Conservation (phyloP, 2,797 vertebrate genomes). For the Anas flavirostris region DNA sequence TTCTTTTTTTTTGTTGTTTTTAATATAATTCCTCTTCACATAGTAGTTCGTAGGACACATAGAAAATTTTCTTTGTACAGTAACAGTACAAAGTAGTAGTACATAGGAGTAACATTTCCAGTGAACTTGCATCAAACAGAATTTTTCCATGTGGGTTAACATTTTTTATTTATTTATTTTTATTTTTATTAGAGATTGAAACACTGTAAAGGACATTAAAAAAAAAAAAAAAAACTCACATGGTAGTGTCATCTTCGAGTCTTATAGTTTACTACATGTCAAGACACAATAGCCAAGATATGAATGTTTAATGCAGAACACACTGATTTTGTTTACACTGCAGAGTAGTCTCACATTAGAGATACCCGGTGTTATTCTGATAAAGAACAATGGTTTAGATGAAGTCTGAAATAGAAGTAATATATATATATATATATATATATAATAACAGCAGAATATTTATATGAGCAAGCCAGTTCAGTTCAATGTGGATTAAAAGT, state of each 20-base stretch:
- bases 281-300: neutral
- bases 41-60: neutral
- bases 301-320: neutral
- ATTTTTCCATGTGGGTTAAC: neutral
- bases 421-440: too few relatives aligned
- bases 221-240: neutral
- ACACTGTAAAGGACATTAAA: rapidly evolving
- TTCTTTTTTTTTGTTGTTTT: neutral
- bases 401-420: neutral
- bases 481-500: neutral
- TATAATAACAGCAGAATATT: neutral
- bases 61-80: neutral
- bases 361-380: neutral
- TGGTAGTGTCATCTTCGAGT: neutral
- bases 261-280: neutral
- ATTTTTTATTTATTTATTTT: neutral
- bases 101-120: neutral
- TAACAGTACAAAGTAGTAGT: neutral
- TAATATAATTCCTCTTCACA: neutral
- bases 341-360: neutral
- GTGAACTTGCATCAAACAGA: neutral
- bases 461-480: neutral
- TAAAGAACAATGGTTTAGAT: neutral
- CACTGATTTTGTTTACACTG: neutral
- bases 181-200: neutral